Evolutionary conservation across 2,113 vertebrate species (phyloP).

Genomic region (Phaethornis superciliosus): DNA sequence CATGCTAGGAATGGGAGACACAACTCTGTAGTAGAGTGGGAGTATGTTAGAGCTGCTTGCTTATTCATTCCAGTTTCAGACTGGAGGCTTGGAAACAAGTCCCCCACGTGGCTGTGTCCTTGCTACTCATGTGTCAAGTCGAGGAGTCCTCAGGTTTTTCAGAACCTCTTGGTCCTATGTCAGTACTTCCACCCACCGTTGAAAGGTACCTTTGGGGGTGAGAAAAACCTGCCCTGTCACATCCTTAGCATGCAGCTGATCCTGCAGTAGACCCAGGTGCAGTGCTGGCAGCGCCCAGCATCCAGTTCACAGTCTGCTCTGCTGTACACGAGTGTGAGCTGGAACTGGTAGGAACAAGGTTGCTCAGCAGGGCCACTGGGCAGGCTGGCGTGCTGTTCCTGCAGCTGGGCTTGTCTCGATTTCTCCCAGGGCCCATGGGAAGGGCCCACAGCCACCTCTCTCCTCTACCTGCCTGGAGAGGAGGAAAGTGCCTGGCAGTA

Average conservation of each 20-base stretch:
- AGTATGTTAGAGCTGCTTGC: neutral
- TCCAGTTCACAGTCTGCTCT: neutral
- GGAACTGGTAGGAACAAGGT: neutral
- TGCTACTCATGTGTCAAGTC: neutral
- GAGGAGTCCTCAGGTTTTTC: neutral
- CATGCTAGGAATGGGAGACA: neutral
- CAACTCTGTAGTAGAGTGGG: neutral
- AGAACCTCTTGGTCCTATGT: neutral
- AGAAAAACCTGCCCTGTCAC: neutral
- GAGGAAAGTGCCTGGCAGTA: neutral
- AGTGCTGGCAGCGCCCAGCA: neutral
- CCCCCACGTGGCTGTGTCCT: neutral
- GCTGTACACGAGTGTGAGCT: neutral
- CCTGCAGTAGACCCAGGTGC: neutral
- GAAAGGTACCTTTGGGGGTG: neutral
- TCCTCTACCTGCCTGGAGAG: slow-evolving; percentile 52
- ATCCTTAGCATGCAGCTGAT: neutral
- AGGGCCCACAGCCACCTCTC: neutral
- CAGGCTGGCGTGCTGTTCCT: neutral
- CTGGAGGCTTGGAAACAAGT: neutral
- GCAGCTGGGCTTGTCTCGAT: neutral
- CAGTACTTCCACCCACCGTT: neutral
- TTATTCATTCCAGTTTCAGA: neutral
- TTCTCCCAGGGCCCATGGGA: neutral
- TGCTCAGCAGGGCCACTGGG: neutral